Evolutionary conservation across 1,140 invertebrate species (phyloP), one percentile per base, ranked within the genome.

Genomic region (Sminthurinus signatus): DNA sequence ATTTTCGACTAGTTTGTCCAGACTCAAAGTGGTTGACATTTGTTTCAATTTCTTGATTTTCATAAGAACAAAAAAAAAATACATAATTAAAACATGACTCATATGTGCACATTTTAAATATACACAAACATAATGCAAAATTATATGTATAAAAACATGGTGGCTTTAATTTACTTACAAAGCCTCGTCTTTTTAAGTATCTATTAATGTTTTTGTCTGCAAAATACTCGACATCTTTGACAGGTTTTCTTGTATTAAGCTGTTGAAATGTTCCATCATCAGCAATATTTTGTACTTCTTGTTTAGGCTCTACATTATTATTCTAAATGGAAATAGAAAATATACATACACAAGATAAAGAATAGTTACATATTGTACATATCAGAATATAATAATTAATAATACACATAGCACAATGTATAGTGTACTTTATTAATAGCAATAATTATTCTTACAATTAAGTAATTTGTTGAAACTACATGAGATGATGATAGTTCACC

Each of bases 191-290:
- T 12, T 51, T 36, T 28, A 64, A 27, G 28, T 64, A 64, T 36
- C 46, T 27, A 12, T 58, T 46, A 23, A 64, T 51, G 39, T 51
- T 64, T 43, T 39, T 19, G 4, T 42, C 50, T 2, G 62, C 56
- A 27, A 64, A 64, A 31, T 58, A 59, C 27, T 58, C 56, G n/a
- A 64, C 62, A 50, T 59, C 25, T 50, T 64, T 64, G 10, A 64
- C 21, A 36, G 32, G 5, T 36, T 36, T 36, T 15, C 32, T 36
- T 36, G n/a, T n/a, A n/a, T n/a, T n/a, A n/a, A n/a, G n/a, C n/a
- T n/a, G n/a, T n/a, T n/a, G n/a, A n/a, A n/a, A n/a, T 36, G 32
- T 36, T 36, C 32, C 15, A 8, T 36, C 32, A 36, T 36, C 32
- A 8, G 32, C 5, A 36, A 36, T 8, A 36, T 36, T 15, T 36